phyloP scores from a whole-genome alignment of 2,888 invertebrate genomes.

The Drosophila seclusa region DNA sequence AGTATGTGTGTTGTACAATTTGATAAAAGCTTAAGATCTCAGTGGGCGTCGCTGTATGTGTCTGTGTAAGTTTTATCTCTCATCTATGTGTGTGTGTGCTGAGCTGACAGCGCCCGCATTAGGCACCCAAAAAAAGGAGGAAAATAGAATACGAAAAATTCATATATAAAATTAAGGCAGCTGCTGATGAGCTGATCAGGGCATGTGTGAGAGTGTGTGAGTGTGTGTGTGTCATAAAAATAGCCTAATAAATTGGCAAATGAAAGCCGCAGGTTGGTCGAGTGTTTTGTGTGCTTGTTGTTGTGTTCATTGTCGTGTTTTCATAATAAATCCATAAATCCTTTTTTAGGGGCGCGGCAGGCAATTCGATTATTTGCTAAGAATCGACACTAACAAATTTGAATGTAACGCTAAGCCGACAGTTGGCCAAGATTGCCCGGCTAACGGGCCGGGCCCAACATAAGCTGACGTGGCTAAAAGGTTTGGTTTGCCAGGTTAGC shows the following conservation, averaged over 20 bases:
- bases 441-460: constrained; percentile 40
- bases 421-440: constrained; percentile 45
- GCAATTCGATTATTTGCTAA: constrained; percentile 72
- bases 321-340: constrained; percentile 78
- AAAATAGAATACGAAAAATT: constrained; percentile 37
- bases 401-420: constrained; percentile 66
- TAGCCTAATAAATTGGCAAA: constrained; percentile 75
- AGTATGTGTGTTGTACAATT: constrained; percentile 9
- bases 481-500: constrained; percentile 22
- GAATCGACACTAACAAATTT: constrained; percentile 72
- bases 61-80: constrained; percentile 1
- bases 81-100: constrained; percentile 17
- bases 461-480: constrained; percentile 52
- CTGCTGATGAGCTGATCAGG: constrained; percentile 69
- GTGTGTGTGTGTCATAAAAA: constrained; percentile 64
- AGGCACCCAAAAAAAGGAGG: constrained; percentile 31
- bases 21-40: constrained; percentile 41
- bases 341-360: constrained; percentile 68
- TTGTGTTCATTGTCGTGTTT: constrained; percentile 55
- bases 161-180: constrained; percentile 54
- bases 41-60: constrained; percentile 21
- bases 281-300: constrained; percentile 11
- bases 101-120: constrained; percentile 61
- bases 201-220: constrained; percentile 3
- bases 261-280: constrained; percentile 64